Percentiles rank a stretch among this genome's conserved stretches.
phyloP scores from a whole-genome alignment of 1,140 invertebrate genomes.

The Drosophila virilis region DNA sequence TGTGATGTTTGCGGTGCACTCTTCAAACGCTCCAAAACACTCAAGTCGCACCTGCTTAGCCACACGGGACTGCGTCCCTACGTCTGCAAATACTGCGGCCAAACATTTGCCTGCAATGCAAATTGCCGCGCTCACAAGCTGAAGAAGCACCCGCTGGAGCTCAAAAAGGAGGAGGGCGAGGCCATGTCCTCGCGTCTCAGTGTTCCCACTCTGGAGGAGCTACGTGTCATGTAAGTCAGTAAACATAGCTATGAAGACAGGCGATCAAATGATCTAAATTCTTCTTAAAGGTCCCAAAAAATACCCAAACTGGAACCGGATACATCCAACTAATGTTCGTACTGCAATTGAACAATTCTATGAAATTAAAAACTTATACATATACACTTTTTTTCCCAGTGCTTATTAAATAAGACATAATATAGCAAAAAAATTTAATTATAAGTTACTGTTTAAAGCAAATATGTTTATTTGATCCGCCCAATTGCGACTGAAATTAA shows the following conservation, averaged over 20 bases:
- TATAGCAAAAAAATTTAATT: neutral
- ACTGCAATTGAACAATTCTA: neutral
- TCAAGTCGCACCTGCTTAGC: conserved; percentile 84
- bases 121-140: conserved; percentile 85
- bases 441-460: neutral
- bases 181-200: conserved; percentile 35
- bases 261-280: neutral
- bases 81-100: conserved; percentile 84
- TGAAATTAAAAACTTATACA: too few relatives aligned
- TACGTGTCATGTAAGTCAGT: conserved; percentile 57
- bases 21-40: conserved; percentile 83
- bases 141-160: conserved; percentile 84
- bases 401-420: too few relatives aligned
- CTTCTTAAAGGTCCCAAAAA: conserved; percentile 51
- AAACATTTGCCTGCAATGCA: conserved; percentile 85
- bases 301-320: conserved; percentile 42
- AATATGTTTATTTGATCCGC: neutral
- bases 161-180: conserved; percentile 53
- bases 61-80: conserved; percentile 85
- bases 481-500: neutral
- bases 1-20: conserved; percentile 81
- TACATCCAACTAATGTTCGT: neutral
- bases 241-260: too few relatives aligned
- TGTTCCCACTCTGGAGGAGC: conserved; percentile 59
- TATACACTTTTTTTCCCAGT: too few relatives aligned